Conservation (phyloP, 1,140 invertebrate genomes). For the Heliconius melpomene region DNA sequence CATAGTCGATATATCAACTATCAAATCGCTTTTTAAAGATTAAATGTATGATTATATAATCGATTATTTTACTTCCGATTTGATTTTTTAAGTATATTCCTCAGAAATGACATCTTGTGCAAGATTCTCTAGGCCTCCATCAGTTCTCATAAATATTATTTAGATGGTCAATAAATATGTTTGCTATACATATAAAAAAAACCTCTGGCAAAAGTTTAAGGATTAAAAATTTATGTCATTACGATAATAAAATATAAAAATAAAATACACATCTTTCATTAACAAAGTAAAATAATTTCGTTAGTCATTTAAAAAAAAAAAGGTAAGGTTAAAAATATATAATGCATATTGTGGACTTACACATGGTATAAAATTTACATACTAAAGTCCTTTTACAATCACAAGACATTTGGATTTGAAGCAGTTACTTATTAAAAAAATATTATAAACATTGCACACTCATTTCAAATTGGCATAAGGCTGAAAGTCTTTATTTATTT, state of each 20-base stretch:
- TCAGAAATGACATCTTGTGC: constrained; percentile 39
- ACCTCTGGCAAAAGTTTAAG: constrained; percentile 25
- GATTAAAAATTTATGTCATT: constrained; percentile 21
- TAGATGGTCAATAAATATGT: constrained; percentile 36
- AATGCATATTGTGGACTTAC: background rate
- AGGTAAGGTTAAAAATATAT: background rate
- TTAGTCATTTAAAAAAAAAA: background rate
- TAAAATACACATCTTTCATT: constrained; percentile 43
- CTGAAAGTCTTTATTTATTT: background rate
- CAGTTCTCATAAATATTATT: constrained; percentile 20
- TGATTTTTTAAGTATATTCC: background rate
- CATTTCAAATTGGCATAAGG: background rate
- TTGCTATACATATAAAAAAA: constrained; percentile 24
- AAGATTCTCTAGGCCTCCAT: constrained; percentile 38
- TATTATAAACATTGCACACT: background rate
- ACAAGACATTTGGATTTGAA: background rate
- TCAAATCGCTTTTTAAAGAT: too few relatives aligned
- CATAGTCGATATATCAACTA: constrained; percentile 6
- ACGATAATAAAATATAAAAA: constrained; percentile 42
- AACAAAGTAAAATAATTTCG: constrained; percentile 38
- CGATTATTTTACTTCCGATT: background rate
- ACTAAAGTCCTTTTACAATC: background rate
- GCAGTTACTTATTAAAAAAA: background rate
- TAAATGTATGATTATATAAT: constrained; percentile 1
- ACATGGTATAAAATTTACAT: constrained; percentile 6